Evolutionary conservation across 2,888 invertebrate genomes (phyloP), one percentile per base, ranked within the genome.

Genomic region (Odontocolon sp.): DNA sequence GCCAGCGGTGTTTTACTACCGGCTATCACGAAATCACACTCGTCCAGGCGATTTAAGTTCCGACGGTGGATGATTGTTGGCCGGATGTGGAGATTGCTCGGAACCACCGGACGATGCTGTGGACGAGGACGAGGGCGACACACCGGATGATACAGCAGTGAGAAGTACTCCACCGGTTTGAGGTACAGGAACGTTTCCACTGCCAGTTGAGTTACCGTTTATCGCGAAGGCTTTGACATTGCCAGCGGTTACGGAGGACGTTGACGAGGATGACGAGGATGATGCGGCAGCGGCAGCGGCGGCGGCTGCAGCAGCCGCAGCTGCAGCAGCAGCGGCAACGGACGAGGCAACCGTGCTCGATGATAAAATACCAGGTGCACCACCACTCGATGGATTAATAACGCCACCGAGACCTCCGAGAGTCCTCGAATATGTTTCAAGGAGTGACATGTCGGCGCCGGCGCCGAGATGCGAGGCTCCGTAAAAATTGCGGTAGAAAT

Each of bases 401-500:
- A 88, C 88, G 1, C 88, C 88, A 86, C 92, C 86, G 87, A 88
- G 81, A 87, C 92, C 93, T 38, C 93, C 93, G 75, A 94, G 91
- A 14, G 93, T 93, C 85, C 96, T 93, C 86, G 96, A 95, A 90
- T 95, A 95, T 83, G 92, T 92, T 84, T 95, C 95, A 72, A 95
- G 91, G n/a, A 95, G 91, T 6, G 94, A 94, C 84, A 94, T 93
- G 83, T 95, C 94, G 47, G 77, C 94, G 91, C 89, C 86, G 91
- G 92, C 86, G 18, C 89, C 88, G 11, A 92, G 89, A 68, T 94
- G 94, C 3, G 95, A 94, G 8, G 93, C 92, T 0, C 93, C 93
- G 89, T 96, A 96, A 82, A 96, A 92, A 80, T 95, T 95, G 67
- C 96, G 92, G 89, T 96, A 96, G 84, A 96, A 92, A 85, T 96